phyloP scores from a whole-genome alignment of 2,797 vertebrate genomes.

The Bryconaethiops microstoma region DNA sequence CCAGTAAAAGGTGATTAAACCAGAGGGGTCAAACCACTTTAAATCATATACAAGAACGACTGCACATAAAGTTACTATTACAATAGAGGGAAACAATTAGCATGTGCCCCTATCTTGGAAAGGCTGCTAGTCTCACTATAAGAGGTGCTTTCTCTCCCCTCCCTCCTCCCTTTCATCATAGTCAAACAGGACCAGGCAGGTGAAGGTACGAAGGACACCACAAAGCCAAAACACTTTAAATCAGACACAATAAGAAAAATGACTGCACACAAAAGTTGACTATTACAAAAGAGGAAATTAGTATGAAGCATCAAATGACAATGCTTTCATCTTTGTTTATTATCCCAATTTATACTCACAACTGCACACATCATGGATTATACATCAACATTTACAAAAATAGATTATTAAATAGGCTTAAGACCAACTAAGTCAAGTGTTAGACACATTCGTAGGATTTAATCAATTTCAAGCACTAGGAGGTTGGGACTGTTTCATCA shows the following conservation, averaged over 20 bases:
- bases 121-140: no score
- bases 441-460: background rate
- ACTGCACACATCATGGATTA: constrained; percentile 2
- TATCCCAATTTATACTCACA: background rate
- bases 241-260: background rate
- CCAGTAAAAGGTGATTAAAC: no score
- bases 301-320: no score
- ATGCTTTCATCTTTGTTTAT: background rate
- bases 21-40: no score
- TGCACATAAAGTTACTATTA: no score
- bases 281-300: constrained; percentile 21
- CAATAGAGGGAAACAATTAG: no score
- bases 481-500: background rate
- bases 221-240: background rate
- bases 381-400: constrained; percentile 26
- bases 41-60: no score
- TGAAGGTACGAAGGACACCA: no score
- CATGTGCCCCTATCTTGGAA: no score
- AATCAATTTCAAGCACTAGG: background rate
- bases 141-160: no score
- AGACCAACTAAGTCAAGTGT: constrained; percentile 14
- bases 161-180: no score
- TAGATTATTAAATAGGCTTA: background rate
- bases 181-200: no score
- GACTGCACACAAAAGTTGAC: constrained; percentile 5